Conservation (phyloP, 2,113 vertebrate species). For the Gorsachius goisagi region DNA sequence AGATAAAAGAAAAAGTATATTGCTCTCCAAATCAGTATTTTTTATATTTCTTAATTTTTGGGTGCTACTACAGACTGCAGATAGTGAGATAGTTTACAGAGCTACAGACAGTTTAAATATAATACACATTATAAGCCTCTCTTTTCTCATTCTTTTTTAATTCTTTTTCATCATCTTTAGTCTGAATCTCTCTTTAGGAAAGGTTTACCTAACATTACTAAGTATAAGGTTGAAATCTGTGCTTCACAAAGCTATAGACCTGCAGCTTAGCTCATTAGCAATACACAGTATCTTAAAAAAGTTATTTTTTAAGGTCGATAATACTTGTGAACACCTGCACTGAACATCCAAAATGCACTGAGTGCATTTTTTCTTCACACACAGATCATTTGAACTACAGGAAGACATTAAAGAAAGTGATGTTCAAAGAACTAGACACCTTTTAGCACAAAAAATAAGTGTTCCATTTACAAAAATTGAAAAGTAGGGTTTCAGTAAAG, state of each 20-base stretch:
- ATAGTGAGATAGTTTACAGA: background rate
- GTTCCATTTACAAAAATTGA: slow-evolving; percentile 44
- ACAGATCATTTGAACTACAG: background rate
- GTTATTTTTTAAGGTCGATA: background rate
- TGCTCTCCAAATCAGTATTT: background rate
- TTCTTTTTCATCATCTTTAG: background rate
- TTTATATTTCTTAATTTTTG: background rate
- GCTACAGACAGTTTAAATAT: background rate
- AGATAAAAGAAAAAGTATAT: background rate
- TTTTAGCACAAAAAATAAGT: slow-evolving; percentile 48
- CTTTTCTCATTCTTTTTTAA: background rate
- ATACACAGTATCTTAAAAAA: background rate
- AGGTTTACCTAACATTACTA: background rate
- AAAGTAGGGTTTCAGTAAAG: slow-evolving; percentile 8
- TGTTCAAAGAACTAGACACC: slow-evolving; percentile 28
- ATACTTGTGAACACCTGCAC: background rate
- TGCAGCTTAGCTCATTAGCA: background rate
- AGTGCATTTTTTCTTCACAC: background rate
- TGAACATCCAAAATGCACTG: background rate
- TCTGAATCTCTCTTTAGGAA: background rate
- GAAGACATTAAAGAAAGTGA: slow-evolving; percentile 1
- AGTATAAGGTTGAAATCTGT: background rate
- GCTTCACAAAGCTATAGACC: background rate
- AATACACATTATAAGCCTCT: background rate
- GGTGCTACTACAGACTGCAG: background rate